phyloP scores from a whole-genome alignment of 1,140 invertebrate species.

The Drosophila triauraria region DNA sequence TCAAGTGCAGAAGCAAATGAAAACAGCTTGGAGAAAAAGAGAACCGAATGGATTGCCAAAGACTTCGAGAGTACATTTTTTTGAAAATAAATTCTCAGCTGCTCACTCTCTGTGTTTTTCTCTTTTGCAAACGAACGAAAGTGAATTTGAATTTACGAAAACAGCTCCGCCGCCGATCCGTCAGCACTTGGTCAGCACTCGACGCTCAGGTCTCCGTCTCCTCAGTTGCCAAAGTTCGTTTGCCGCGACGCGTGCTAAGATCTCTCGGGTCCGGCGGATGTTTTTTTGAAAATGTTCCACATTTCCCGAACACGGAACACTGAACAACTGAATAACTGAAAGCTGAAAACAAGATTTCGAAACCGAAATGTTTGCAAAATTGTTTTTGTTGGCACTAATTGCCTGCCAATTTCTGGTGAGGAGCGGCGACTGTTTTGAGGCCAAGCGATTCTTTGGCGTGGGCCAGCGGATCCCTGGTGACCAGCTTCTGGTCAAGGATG shows the following conservation, averaged over 20 bases:
- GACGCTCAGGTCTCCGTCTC: slow-evolving; percentile 10
- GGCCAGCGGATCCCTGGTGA: slow-evolving; percentile 60
- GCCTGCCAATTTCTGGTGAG: slow-evolving; percentile 24
- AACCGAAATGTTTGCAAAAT: slow-evolving; percentile 39
- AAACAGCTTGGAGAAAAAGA: slow-evolving; percentile 17
- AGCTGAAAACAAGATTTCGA: neutral
- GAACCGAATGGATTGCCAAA: slow-evolving; percentile 24
- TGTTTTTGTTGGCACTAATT: slow-evolving; percentile 29
- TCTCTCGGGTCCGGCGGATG: slow-evolving; percentile 18
- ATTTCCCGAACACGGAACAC: slow-evolving; percentile 14
- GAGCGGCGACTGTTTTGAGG: slow-evolving; percentile 19
- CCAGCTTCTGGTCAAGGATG: slow-evolving; percentile 74
- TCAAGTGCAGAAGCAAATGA: slow-evolving; percentile 59
- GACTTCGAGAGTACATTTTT: slow-evolving; percentile 3
- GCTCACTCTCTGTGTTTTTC: slow-evolving; percentile 13
- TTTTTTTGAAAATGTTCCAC: slow-evolving; percentile 32
- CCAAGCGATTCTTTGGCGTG: slow-evolving; percentile 56
- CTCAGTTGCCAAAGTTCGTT: slow-evolving; percentile 69
- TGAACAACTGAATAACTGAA: neutral
- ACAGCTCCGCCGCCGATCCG: slow-evolving; percentile 40
- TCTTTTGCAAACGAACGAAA: slow-evolving; percentile 33
- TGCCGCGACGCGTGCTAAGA: slow-evolving; percentile 60
- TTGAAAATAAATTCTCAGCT: neutral
- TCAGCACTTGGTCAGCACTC: slow-evolving; percentile 51
- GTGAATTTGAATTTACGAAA: slow-evolving; percentile 56